Conservation (phyloP, 2,797 vertebrate genomes). For the Ctenochaetus hawaiiensis region DNA sequence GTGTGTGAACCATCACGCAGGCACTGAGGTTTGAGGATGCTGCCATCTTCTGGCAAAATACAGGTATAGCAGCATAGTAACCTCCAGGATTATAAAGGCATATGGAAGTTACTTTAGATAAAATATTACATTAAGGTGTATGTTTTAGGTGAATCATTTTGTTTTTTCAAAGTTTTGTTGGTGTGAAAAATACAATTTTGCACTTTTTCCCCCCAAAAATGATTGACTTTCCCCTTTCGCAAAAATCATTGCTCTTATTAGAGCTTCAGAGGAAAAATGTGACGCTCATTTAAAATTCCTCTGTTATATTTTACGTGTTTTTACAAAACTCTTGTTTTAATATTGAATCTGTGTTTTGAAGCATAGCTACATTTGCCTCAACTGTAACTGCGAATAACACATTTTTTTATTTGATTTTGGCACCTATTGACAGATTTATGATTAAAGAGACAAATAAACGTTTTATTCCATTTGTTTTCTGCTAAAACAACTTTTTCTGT, state of each 20-base stretch:
- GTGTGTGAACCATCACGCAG: neutral
- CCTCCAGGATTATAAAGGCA: neutral
- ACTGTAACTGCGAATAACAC: neutral
- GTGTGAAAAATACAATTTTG: too few relatives aligned
- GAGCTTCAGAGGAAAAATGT: neutral
- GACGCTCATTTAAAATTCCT: neutral
- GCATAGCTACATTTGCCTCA: neutral
- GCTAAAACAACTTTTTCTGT: too few relatives aligned
- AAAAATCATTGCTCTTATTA: neutral
- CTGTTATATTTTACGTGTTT: too few relatives aligned
- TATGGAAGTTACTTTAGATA: neutral
- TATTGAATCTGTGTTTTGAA: neutral
- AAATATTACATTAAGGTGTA: neutral
- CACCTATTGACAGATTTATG: too few relatives aligned
- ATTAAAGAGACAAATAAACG: too few relatives aligned
- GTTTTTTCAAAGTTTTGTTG: neutral
- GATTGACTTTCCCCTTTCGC: neutral
- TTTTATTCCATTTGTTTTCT: neutral
- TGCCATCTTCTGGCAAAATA: constrained; percentile 64
- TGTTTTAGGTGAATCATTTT: neutral
- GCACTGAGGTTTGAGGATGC: constrained; percentile 40
- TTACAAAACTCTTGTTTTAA: too few relatives aligned
- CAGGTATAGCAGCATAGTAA: neutral
- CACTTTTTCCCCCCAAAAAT: too few relatives aligned
- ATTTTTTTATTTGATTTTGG: neutral